These are phyloP conservation scores for Gopherus flavomarginatus DNA, from an alignment of 2,113 vertebrate genomes.

Conservation along the genomic window DNA sequence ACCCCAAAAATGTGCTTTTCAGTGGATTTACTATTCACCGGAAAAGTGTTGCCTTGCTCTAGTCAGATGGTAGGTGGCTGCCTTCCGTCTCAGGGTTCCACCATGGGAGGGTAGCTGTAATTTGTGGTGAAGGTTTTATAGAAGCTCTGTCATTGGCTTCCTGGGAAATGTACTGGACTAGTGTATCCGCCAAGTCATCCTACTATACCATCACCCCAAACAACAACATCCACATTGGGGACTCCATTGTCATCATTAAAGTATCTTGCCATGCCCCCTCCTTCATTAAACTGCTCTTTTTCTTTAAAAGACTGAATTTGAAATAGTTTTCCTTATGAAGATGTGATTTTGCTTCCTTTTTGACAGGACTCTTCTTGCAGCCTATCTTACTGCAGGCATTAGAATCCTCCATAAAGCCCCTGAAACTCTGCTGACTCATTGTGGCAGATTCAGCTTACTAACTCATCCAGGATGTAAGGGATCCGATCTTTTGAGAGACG, in stretches of 20 bases:
- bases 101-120: not conserved
- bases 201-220: not conserved
- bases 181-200: not conserved
- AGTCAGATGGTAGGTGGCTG: not conserved
- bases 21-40: not conserved
- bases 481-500: not conserved
- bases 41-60: not conserved
- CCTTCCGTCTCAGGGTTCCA: fast-evolving
- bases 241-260: not conserved
- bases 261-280: fast-evolving
- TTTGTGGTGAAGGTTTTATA: not conserved
- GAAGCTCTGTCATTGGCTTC: not conserved
- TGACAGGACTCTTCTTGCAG: not conserved
- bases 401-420: not conserved
- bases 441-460: not conserved
- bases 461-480: not conserved
- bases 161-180: not conserved
- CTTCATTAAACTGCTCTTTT: not conserved
- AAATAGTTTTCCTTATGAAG: conserved; percentile 1
- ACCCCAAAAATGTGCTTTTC: not conserved
- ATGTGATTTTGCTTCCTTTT: not conserved
- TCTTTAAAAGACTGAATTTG: not conserved
- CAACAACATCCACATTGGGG: not conserved
- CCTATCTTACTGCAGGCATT: not conserved
- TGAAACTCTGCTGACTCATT: not conserved